Evolutionary conservation across 2,113 vertebrate genomes (phyloP), one percentile per base, ranked within the genome.

Genomic region (Barbus barbus): DNA sequence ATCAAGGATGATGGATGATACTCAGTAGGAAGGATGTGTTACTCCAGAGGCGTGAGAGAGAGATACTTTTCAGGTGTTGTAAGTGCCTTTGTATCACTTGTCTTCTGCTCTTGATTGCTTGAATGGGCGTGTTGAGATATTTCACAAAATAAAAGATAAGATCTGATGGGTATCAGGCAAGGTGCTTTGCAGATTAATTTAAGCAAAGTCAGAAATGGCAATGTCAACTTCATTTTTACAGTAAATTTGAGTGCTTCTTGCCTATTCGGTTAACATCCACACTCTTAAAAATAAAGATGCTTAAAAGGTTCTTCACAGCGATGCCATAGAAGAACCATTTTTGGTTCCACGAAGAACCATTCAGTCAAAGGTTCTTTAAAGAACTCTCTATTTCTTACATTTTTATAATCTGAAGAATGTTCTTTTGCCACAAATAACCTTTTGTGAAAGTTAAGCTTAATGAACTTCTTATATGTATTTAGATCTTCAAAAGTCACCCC

Each of bases 1-100:
- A 79, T 83, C 79, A 83, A 84, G 79, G 71, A 78, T 87, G 87
- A 88, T 83, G 80, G 83, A 86, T 88, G 77, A 84, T 65, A 85
- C 71, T 71, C 65, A 61, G 65, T 74, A 69, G 79, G 79, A 74
- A 69, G 33, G 69, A 38, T 41, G 9, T 24, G 14, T 24, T 78
- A 31, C 86, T 75, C 53, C 69, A 73, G 20, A 41, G 38, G 83
- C 2, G 1, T 53, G 18, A 44, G 18, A 56, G 31, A 56, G 3
- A 51, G 44, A 83, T 28, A 51, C n/a, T 22, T 33, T 58, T 51
- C 65, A 38, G 63, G 60, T 84, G 74, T 78, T 65, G 36, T 77
- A 46, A 73, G 75, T 69, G 53, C 22, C 22, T 78, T 69, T 84
- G 82, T 69, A 31, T 84, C 31, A 80, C n/a, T 38, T 79, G 38